Percentiles rank a stretch among this genome's conserved stretches.
Evolutionary conservation across 2,113 vertebrate species (phyloP).

Genomic region (Syngnathoides biaculeatus): DNA sequence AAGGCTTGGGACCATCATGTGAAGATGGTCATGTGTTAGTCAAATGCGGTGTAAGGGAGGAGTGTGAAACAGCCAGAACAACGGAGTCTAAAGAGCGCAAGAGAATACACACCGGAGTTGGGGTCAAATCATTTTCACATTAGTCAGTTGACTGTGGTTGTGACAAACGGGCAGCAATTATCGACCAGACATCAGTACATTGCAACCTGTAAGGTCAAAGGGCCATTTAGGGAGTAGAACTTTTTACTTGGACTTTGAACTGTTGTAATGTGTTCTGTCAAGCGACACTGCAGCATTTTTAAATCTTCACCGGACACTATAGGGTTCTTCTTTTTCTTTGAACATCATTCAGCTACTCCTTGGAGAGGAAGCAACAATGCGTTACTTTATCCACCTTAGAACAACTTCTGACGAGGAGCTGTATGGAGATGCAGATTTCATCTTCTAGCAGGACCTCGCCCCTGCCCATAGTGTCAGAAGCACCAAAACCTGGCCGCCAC

Average conservation of each 20-base stretch:
- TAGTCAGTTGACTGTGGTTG: not conserved
- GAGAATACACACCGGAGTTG: constrained; percentile 4
- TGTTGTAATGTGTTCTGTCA: not conserved
- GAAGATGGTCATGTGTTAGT: constrained; percentile 24
- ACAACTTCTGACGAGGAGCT: too few relatives aligned
- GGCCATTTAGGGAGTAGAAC: not conserved
- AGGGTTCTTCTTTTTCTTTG: too few relatives aligned
- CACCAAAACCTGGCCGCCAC: too few relatives aligned
- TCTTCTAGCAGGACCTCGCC: too few relatives aligned
- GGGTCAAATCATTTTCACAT: constrained; percentile 28
- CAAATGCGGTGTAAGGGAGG: constrained; percentile 22
- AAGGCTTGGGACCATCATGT: constrained; percentile 7
- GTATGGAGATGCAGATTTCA: too few relatives aligned
- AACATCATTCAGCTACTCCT: too few relatives aligned
- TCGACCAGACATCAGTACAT: not conserved
- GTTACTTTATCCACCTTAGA: too few relatives aligned
- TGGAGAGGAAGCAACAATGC: too few relatives aligned
- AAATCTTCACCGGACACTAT: too few relatives aligned
- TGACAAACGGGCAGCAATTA: not conserved
- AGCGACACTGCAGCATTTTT: not conserved
- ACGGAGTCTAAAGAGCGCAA: constrained; percentile 15
- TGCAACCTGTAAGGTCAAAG: not conserved
- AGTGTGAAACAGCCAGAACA: constrained; percentile 7
- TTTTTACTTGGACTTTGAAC: too few relatives aligned
- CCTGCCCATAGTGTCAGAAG: too few relatives aligned